Conservation (phyloP, 2,113 vertebrate species). For the Ameiurus melas region DNA sequence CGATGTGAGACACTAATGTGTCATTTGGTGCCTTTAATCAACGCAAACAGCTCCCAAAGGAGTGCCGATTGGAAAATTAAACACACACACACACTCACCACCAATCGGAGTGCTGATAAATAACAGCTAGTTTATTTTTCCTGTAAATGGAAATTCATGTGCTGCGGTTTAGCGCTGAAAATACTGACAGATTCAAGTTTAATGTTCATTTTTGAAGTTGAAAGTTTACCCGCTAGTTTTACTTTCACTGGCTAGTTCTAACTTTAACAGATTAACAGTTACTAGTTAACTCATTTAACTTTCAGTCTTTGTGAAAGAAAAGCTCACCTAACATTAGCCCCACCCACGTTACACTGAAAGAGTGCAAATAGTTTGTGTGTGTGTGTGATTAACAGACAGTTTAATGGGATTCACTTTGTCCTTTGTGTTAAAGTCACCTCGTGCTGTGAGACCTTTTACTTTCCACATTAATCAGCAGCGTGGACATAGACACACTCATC, state of each 20-base stretch:
- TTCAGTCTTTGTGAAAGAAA: neutral
- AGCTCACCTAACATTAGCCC: neutral
- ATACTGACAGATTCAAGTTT: neutral
- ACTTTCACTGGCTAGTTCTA: neutral
- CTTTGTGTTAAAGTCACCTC: conserved; percentile 1
- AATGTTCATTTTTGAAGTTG: neutral
- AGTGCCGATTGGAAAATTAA: neutral
- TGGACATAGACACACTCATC: neutral
- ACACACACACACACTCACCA: neutral
- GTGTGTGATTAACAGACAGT: conserved; percentile 2
- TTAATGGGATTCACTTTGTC: conserved; percentile 22
- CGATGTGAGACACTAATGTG: neutral
- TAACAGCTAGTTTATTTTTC: neutral
- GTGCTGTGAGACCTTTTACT: conserved; percentile 37
- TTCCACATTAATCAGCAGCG: conserved; percentile 4
- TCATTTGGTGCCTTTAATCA: conserved; percentile 7
- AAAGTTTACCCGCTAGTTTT: neutral
- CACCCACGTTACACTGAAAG: neutral
- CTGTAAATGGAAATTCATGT: neutral
- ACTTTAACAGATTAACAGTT: neutral
- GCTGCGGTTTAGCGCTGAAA: neutral
- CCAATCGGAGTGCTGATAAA: neutral
- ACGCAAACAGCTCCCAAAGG: neutral
- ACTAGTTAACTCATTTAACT: neutral
- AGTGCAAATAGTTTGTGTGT: neutral